phyloP scores from a whole-genome alignment of 2,113 vertebrate species.

The Phycodurus eques region DNA sequence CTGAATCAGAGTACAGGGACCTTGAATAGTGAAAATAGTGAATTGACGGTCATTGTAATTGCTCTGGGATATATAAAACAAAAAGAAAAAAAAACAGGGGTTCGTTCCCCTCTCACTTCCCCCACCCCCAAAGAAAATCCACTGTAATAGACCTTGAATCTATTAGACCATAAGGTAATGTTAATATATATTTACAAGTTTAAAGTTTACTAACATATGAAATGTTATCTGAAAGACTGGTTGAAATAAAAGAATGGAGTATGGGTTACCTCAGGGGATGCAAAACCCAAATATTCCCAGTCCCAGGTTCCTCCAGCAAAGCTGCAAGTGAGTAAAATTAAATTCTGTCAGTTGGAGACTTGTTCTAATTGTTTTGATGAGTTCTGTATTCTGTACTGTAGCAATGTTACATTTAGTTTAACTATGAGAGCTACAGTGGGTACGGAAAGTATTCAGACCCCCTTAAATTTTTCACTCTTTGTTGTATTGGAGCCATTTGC shows the following conservation, averaged over 20 bases:
- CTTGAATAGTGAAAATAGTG: too few relatives aligned
- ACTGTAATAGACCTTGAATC: not conserved
- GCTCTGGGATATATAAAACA: too few relatives aligned
- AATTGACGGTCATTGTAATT: too few relatives aligned
- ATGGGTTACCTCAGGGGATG: slow-evolving; percentile 91
- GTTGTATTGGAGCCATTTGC: too few relatives aligned
- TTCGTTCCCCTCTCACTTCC: too few relatives aligned
- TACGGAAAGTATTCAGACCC: too few relatives aligned
- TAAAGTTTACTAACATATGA: not conserved
- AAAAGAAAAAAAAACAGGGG: too few relatives aligned
- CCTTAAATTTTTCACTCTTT: too few relatives aligned
- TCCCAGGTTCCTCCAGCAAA: slow-evolving; percentile 98
- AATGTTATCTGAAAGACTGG: slow-evolving; percentile 2
- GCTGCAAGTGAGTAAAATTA: slow-evolving; percentile 72
- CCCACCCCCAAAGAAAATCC: too few relatives aligned
- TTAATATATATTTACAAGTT: not conserved
- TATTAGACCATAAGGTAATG: not conserved
- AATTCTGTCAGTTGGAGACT: not conserved
- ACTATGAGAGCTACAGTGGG: not conserved
- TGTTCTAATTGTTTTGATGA: slow-evolving; percentile 6
- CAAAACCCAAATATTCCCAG: slow-evolving; percentile 99
- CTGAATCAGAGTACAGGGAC: too few relatives aligned
- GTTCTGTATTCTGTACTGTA: not conserved
- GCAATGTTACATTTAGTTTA: not conserved
- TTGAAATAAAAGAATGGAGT: not conserved